phyloP scores from a whole-genome alignment of 2,797 vertebrate species.

The Clangula hyemalis region DNA sequence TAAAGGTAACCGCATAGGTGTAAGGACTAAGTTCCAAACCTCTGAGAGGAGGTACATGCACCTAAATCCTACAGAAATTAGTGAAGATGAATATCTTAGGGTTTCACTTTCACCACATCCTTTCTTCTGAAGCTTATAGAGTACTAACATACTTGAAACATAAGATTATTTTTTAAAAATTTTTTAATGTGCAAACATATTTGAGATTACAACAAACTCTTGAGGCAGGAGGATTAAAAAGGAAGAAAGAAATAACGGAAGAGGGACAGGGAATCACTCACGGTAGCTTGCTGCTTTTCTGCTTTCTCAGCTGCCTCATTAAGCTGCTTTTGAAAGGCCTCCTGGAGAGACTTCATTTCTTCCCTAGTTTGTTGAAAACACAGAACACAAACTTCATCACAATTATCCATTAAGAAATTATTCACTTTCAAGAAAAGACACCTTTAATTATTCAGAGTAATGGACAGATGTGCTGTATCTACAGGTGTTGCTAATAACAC shows the following conservation, averaged over 20 bases:
- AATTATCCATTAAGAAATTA: conserved; percentile 3
- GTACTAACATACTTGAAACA: neutral
- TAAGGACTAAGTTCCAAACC: neutral
- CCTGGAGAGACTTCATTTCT: conserved; percentile 98
- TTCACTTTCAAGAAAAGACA: conserved; percentile 10
- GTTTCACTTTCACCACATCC: neutral
- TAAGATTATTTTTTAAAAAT: too few relatives aligned
- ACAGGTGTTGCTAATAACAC: conserved; percentile 6
- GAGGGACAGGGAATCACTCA: conserved; percentile 78
- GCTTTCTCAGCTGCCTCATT: conserved; percentile 93
- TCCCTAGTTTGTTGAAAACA: conserved; percentile 85
- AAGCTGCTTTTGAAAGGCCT: conserved; percentile 94
- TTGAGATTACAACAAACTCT: neutral
- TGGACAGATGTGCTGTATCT: neutral
- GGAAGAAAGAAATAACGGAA: conserved; percentile 1
- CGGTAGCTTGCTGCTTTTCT: conserved; percentile 96
- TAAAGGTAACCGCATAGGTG: neutral
- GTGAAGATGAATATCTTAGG: accelerated
- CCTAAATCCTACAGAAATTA: neutral
- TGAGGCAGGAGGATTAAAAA: neutral
- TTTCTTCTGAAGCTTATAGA: neutral
- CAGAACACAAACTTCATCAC: conserved; percentile 62
- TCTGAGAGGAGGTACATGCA: neutral
- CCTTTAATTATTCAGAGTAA: conserved; percentile 6
- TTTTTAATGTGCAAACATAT: neutral